Evolutionary conservation across 2,888 invertebrate species (phyloP), one percentile per base, ranked within the genome.

Genomic region (Tenthredo livida): DNA sequence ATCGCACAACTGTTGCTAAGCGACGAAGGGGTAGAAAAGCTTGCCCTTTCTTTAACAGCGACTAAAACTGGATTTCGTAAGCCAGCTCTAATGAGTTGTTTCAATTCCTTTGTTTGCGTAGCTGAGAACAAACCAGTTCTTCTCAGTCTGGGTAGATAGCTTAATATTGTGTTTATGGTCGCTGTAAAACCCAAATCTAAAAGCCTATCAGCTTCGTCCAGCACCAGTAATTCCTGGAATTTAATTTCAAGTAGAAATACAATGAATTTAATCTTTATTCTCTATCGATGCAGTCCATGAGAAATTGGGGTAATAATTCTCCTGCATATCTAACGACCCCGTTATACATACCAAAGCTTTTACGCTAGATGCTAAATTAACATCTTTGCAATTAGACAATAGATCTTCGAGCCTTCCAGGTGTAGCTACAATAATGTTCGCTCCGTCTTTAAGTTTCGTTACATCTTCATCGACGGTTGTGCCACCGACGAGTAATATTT

Each of bases 121-220:
- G 99, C 99, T 0, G 99, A 99, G 94, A 99, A 99, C n/a, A 99
- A 94, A 0, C 99, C 99, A 0, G 99, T 99, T 88, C 99, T 95
- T 47, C 99, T 95, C 91, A 98, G 98, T 54, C 98, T 96, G 0
- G 99, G 99, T 61, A 99, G 93, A 93, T 97, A 97, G 88, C 97
- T 96, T 5, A 99, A 94, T 89, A 99, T 99, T 21, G 97, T 97
- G 88, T 98, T 97, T 21, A 99, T 94, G 1, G 97, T 96, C 17
- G 95, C 94, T 89, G 97, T 97, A 93, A 99, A 99, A 2, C 99
- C 99, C 87, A 99, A 95, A 92, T 99, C 99, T 43, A 99, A 94
- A 15, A 99, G 94, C 72, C 98, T 96, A 93, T 99, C 99, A 0
- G 99, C 99, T 95, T 99, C 99, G 92, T 99, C 99, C 37, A 99